Conservation (phyloP, 1,140 invertebrate genomes). For the Drosophila pallidifrons region DNA sequence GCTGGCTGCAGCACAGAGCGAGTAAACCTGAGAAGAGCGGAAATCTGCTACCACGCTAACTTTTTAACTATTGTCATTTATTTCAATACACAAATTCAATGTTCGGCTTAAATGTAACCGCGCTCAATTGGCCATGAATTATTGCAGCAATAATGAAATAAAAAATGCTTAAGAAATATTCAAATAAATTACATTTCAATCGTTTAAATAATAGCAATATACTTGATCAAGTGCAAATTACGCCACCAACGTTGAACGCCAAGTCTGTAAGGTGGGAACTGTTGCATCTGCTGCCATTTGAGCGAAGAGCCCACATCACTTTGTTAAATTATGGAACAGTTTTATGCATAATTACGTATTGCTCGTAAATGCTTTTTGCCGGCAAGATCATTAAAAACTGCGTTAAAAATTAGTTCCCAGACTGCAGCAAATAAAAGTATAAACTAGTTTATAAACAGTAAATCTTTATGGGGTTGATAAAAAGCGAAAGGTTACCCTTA, state of each 20-base stretch:
- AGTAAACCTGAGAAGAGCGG: conserved; percentile 25
- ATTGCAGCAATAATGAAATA: conserved; percentile 14
- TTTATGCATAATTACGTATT: conserved; percentile 24
- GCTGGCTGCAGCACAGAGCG: neutral
- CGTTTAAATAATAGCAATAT: conserved; percentile 31
- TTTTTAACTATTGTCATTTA: conserved; percentile 42
- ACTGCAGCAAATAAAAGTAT: neutral
- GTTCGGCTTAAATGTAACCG: conserved; percentile 10
- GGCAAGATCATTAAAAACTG: neutral
- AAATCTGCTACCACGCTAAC: conserved; percentile 22
- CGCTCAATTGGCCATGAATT: conserved; percentile 69
- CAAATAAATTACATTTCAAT: conserved; percentile 46
- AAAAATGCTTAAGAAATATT: conserved; percentile 31
- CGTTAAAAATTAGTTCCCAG: conserved; percentile 9
- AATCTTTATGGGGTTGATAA: neutral
- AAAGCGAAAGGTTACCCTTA: neutral
- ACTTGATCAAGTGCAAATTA: conserved; percentile 53
- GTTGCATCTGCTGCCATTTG: conserved; percentile 38
- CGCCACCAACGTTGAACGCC: conserved; percentile 54
- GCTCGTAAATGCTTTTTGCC: neutral
- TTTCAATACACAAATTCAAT: conserved; percentile 24
- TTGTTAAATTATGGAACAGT: conserved; percentile 9
- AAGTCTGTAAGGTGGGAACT: conserved; percentile 16
- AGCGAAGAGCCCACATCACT: conserved; percentile 33
- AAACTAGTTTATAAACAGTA: conserved; percentile 1